Conservation (phyloP, 1,140 invertebrate species). For the Asbolus verrucosus region DNA sequence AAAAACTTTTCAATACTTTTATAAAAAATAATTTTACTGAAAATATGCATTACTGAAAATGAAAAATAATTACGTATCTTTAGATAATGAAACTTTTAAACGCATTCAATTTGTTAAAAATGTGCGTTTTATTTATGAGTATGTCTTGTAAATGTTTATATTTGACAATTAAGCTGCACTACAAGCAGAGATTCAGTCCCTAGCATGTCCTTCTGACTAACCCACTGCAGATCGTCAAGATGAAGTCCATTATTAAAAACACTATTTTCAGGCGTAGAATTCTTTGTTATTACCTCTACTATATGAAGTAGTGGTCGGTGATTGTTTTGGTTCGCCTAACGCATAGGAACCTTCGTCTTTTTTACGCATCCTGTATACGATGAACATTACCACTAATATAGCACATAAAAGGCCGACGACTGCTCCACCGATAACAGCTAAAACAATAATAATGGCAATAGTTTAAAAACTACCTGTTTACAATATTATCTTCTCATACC, state of each 20-base stretch:
- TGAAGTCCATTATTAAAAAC: conserved; percentile 56
- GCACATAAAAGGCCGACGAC: conserved; percentile 97
- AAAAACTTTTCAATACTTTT: conserved; percentile 45
- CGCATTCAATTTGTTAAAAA: conserved; percentile 30
- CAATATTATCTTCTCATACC: conserved; percentile 71
- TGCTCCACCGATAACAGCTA: conserved; percentile 98
- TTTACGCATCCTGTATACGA: conserved; percentile 99
- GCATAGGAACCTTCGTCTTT: conserved; percentile 99
- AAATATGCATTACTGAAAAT: conserved; percentile 33
- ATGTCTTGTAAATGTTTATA: conserved; percentile 48
- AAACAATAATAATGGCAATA: conserved; percentile 62
- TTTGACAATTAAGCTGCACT: conserved; percentile 57
- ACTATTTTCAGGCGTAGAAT: conserved; percentile 90
- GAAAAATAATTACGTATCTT: conserved; percentile 41
- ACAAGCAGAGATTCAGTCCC: conserved; percentile 61
- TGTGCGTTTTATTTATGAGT: conserved; percentile 48
- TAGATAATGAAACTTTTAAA: conserved; percentile 30
- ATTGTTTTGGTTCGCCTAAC: conserved; percentile 95
- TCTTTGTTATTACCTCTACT: conserved; percentile 91
- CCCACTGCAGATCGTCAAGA: conserved; percentile 54
- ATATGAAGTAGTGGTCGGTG: conserved; percentile 90
- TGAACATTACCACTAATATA: conserved; percentile 99
- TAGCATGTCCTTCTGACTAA: conserved; percentile 55
- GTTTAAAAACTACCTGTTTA: background rate
- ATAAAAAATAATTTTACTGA: conserved; percentile 43